Base-by-base conservation (phyloP, 2,888 invertebrate genomes). In the Meteorus colon region DNA sequence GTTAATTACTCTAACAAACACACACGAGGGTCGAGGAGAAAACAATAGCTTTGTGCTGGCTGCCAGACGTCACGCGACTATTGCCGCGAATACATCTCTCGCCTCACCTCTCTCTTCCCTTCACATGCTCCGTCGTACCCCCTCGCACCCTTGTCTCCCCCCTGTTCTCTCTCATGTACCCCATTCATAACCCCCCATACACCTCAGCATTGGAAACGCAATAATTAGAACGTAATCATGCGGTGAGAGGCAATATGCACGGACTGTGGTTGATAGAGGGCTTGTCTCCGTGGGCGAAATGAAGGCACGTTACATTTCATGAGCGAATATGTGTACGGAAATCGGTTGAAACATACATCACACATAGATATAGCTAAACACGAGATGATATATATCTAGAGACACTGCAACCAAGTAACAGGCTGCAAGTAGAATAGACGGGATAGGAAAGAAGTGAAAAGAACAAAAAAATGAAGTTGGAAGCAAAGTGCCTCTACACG, bases 61-160 rank as follows among this genome's bases (percentile, higher is more conserved):
- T 83, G 82, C 82, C 85, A 81, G 83, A 82, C 84, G 84, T 82
- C 84, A 83, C 84, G 83, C 85, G 84, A 85, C 84, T 86, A 85
- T 85, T 82, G 83, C 84, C 79, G 80, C 82, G 82, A 86, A 85
- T 83, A 62, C 76, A 76, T 76, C 72, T 76, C 68, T 62, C 37
- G 63, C 65, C 31, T 29, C 68, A 31, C 55, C 51, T 74, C 45
- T 10, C 60, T 31, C 24, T 27, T 41, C 41, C n/a, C 5, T 16
- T 29, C n/a, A 16, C 31, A 41, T 41, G 41, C 0, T 41, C 12
- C 41, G 0, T 45, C 45, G n/a, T 10, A 16, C 19, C 37, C 19
- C 10, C 71, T 16, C 60, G 16, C 59, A 37, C 37, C 37, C 60
- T 45, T 60, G 12, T 5, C n/a, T 24, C 37, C 19, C 71, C 19